phyloP scores from a whole-genome alignment of 2,888 invertebrate genomes.

The Apodemia duryi region DNA sequence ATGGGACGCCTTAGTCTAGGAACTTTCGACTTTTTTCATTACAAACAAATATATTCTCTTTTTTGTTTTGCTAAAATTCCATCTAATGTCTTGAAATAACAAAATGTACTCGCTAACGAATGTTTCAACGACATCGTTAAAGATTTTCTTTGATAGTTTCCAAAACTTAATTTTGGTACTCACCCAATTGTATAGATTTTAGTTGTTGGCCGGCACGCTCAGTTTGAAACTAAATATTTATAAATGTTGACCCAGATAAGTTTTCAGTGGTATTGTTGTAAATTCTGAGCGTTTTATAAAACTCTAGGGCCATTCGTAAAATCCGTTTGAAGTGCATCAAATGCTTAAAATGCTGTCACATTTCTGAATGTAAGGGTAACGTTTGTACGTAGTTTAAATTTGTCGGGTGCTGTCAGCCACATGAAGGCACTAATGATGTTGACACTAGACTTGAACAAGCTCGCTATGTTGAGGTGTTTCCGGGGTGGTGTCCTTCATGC shows the following conservation, averaged over 20 bases:
- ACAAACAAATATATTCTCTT: too few species aligned
- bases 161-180: too few species aligned
- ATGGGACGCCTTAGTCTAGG: too few species aligned
- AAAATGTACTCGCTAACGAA: too few species aligned
- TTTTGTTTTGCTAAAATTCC: too few species aligned
- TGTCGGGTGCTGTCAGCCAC: slow-evolving; percentile 17
- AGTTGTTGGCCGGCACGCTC: neutral
- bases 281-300: slow-evolving; percentile 13
- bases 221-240: slow-evolving; percentile 21
- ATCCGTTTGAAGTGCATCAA: neutral
- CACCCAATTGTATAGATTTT: neutral
- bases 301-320: slow-evolving; percentile 2
- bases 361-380: neutral
- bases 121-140: too few species aligned
- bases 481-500: slow-evolving; percentile 4
- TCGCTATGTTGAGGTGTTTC: slow-evolving; percentile 23
- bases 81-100: too few species aligned
- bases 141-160: too few species aligned
- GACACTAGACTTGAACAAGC: slow-evolving; percentile 60
- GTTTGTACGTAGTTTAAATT: neutral
- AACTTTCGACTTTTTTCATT: too few species aligned
- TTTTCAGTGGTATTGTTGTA: slow-evolving; percentile 18
- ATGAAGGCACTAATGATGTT: slow-evolving; percentile 69
- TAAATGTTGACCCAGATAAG: slow-evolving; percentile 22
- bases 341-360: neutral